Evolutionary conservation across 2,888 invertebrate genomes (phyloP).

Genomic region (Parelbella ahira): DNA sequence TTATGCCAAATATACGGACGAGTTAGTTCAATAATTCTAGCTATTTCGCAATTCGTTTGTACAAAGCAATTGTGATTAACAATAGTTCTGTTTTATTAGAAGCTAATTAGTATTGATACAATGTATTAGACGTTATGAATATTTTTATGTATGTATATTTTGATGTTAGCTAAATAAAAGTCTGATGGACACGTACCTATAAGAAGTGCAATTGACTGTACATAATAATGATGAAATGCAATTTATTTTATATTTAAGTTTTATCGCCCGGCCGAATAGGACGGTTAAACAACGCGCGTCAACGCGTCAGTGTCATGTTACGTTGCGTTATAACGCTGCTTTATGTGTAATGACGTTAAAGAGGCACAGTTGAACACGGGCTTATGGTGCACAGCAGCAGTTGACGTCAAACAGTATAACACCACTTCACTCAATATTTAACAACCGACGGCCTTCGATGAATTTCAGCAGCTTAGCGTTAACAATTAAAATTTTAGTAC

Average conservation of each 20-base stretch:
- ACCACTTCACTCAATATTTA: too few relatives aligned
- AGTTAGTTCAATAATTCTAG: slow-evolving; percentile 26
- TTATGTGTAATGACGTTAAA: too few relatives aligned
- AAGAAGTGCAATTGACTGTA: slow-evolving; percentile 59
- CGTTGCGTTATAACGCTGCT: too few relatives aligned
- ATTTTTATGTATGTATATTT: slow-evolving; percentile 34
- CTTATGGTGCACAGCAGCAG: too few relatives aligned
- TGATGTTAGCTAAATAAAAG: slow-evolving; percentile 30
- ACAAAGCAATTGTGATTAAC: slow-evolving; percentile 30
- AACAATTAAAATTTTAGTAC: too few relatives aligned
- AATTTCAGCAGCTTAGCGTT: too few relatives aligned
- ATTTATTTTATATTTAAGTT: slow-evolving; percentile 46
- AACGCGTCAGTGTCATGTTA: too few relatives aligned
- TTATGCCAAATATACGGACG: slow-evolving; percentile 59
- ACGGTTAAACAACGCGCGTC: too few relatives aligned
- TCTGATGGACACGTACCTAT: slow-evolving; percentile 45
- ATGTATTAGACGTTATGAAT: slow-evolving; percentile 14
- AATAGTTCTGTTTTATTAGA: slow-evolving; percentile 19
- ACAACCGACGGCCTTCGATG: too few relatives aligned
- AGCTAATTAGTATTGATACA: slow-evolving; percentile 19
- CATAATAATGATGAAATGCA: slow-evolving; percentile 63
- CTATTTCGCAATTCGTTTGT: slow-evolving; percentile 31
- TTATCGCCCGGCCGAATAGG: too few relatives aligned
- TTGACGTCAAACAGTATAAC: too few relatives aligned
- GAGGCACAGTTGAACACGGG: too few relatives aligned